Percentiles rank a stretch among this genome's conserved stretches.
phyloP scores from a whole-genome alignment of 2,797 vertebrate genomes.

The Acridotheres tristis region DNA sequence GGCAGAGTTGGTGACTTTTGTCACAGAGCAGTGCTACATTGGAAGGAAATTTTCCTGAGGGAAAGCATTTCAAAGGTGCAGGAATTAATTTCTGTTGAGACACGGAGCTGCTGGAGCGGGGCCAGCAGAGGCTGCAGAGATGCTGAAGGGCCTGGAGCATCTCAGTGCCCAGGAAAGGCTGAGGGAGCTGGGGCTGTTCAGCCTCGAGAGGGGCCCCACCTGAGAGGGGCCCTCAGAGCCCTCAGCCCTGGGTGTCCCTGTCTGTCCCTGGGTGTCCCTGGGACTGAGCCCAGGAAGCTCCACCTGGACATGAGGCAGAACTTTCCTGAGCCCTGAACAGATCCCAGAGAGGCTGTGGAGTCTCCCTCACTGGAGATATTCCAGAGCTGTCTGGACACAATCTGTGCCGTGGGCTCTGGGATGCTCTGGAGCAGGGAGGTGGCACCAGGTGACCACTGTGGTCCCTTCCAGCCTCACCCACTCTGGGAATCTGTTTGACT shows the following conservation, averaged over 20 bases:
- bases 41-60: background rate
- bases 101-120: background rate
- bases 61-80: background rate
- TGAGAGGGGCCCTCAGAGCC: background rate
- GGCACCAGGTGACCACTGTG: too few species aligned
- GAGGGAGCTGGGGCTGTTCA: background rate
- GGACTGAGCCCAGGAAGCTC: background rate
- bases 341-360: background rate
- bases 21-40: background rate
- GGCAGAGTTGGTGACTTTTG: background rate
- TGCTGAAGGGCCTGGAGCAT: background rate
- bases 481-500: background rate
- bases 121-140: fast-evolving
- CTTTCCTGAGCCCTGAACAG: background rate
- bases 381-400: background rate
- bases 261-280: background rate
- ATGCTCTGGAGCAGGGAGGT: background rate
- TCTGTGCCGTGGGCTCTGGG: background rate
- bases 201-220: background rate
- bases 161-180: background rate
- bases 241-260: background rate
- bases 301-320: background rate
- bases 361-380: background rate
- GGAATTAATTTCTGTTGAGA: background rate
- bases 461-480: background rate